phyloP scores from a whole-genome alignment of 2,113 vertebrate genomes.

The Menidia beryllina region DNA sequence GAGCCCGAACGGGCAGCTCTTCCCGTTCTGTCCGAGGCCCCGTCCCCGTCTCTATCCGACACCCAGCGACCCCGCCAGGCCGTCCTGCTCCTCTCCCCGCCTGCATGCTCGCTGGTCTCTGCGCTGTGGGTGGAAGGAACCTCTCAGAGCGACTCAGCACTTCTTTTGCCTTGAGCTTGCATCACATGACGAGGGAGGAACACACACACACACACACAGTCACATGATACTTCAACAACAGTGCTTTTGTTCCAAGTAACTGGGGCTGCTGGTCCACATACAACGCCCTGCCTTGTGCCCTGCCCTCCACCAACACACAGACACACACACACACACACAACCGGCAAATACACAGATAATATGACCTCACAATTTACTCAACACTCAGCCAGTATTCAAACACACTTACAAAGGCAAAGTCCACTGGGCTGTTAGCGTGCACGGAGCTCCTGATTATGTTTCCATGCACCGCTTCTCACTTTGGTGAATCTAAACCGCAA shows the following conservation, averaged over 20 bases:
- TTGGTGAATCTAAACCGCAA: not conserved
- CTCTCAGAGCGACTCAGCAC: conserved; percentile 76
- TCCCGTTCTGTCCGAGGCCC: not conserved
- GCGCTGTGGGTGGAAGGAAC: conserved; percentile 54
- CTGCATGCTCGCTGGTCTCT: conserved; percentile 23
- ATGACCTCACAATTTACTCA: conserved; percentile 47
- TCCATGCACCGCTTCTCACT: not conserved
- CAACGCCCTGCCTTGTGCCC: conserved; percentile 78
- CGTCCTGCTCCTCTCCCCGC: conserved; percentile 11
- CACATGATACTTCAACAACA: conserved; percentile 81
- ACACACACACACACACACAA: conserved; percentile 32
- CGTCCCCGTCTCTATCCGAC: not conserved
- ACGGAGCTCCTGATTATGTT: not conserved
- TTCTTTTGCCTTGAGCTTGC: conserved; percentile 72
- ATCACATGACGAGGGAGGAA: conserved; percentile 80
- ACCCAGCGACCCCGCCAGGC: conserved; percentile 1
- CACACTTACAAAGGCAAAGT: conserved; percentile 8
- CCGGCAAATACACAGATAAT: conserved; percentile 33
- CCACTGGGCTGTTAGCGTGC: not conserved
- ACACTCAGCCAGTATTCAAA: conserved; percentile 13
- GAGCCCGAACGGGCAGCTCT: not conserved
- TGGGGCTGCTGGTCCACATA: conserved; percentile 65
- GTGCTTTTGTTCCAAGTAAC: conserved; percentile 79
- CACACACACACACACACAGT: conserved; percentile 41
- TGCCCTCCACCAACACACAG: conserved; percentile 38